Conservation (phyloP, 2,888 invertebrate genomes). For the Cerceris ruficornis region DNA sequence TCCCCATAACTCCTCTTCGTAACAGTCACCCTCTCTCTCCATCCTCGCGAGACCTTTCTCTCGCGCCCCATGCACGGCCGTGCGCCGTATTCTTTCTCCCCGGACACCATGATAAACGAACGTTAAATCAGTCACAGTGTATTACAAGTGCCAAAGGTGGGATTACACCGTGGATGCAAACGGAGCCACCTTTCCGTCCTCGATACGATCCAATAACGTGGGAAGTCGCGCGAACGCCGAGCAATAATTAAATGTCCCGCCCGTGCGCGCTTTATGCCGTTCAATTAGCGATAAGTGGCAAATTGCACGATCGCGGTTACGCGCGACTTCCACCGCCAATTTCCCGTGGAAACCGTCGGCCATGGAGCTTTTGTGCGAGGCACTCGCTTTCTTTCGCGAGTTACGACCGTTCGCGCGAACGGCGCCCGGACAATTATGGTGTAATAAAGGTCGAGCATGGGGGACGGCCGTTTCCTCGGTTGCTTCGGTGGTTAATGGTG, state of each 20-base stretch:
- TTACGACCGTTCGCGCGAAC: background rate
- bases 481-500: background rate
- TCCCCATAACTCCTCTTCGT: slow-evolving; percentile 55
- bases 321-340: slow-evolving; percentile 13
- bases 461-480: background rate
- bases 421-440: slow-evolving; percentile 17
- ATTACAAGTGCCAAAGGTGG: slow-evolving; percentile 46
- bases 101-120: slow-evolving; percentile 42
- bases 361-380: slow-evolving; percentile 11
- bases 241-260: slow-evolving; percentile 54
- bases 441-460: slow-evolving; percentile 10
- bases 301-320: slow-evolving; percentile 44
- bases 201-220: slow-evolving; percentile 58
- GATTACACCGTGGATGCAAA: slow-evolving; percentile 28
- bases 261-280: slow-evolving; percentile 42
- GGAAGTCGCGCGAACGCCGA: slow-evolving; percentile 45
- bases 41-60: slow-evolving; percentile 15
- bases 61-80: background rate
- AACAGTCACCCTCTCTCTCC: slow-evolving; percentile 25
- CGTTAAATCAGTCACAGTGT: slow-evolving; percentile 58
- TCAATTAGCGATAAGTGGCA: slow-evolving; percentile 65
- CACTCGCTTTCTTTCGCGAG: slow-evolving; percentile 1
- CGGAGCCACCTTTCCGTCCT: slow-evolving; percentile 31
- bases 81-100: too few species aligned
- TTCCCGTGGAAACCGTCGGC: slow-evolving; percentile 19